phyloP scores from a whole-genome alignment of 2,797 vertebrate species.

The Manis javanica region DNA sequence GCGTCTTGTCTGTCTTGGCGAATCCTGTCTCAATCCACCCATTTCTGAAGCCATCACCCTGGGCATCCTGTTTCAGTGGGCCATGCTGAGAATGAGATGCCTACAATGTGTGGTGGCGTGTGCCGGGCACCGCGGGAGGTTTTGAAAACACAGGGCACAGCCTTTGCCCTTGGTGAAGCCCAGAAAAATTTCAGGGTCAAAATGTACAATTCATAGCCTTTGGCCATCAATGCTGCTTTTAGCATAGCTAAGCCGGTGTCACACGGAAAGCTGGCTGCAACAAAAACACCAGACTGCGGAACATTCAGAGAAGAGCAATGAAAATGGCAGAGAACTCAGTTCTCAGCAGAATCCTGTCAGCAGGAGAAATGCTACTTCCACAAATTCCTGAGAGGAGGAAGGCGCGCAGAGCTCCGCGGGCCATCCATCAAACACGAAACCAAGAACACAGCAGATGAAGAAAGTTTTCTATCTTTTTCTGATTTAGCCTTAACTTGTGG shows the following conservation, averaged over 20 bases:
- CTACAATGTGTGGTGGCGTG: neutral
- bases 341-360: neutral
- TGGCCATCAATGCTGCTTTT: neutral
- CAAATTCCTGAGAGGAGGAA: neutral
- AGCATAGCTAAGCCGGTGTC: neutral
- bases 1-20: neutral
- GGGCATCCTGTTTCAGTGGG: neutral
- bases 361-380: neutral
- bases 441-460: conserved; percentile 49
- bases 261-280: neutral
- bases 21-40: neutral
- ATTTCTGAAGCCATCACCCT: accelerated
- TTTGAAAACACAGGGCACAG: neutral
- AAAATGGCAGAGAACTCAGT: neutral
- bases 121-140: neutral
- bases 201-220: neutral
- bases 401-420: neutral
- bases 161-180: neutral
- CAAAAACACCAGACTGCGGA: neutral
- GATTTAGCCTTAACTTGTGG: conserved; percentile 63
- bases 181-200: neutral
- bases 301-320: neutral
- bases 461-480: conserved; percentile 47
- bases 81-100: neutral
- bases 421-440: conserved; percentile 54